These are phyloP conservation scores for Montifringilla adamsi DNA, from an alignment of 2,113 vertebrate genomes.

Conservation along the genomic window DNA sequence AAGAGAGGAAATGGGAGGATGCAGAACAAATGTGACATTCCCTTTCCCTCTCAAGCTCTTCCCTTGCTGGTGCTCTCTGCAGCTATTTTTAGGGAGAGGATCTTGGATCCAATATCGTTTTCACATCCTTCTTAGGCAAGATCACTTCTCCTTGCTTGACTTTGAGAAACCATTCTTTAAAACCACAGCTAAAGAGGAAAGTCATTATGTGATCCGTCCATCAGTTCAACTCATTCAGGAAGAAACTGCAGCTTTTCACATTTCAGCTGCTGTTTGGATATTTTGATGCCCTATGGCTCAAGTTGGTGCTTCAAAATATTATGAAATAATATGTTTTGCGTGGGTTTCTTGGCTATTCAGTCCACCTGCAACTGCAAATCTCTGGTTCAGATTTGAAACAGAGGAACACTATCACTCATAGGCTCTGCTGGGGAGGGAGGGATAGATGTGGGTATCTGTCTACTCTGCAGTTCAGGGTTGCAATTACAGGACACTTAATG, in stretches of 20 bases:
- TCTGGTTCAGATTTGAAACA: neutral
- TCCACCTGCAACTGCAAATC: neutral
- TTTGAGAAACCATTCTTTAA: neutral
- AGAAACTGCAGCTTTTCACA: neutral
- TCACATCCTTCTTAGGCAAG: neutral
- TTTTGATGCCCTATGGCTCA: neutral
- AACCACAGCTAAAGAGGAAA: neutral
- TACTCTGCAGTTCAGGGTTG: neutral
- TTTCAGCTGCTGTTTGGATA: neutral
- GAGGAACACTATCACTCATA: neutral
- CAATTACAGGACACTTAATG: neutral
- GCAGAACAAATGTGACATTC: neutral
- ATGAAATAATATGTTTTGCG: neutral
- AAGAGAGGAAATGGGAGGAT: neutral
- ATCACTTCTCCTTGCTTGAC: neutral
- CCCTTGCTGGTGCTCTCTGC: neutral
- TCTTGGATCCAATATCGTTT: neutral
- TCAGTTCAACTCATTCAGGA: neutral
- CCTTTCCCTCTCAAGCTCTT: neutral
- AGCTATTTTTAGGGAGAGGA: neutral
- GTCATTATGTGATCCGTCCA: neutral
- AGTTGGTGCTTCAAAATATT: neutral
- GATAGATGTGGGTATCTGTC: neutral
- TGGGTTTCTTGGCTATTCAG: neutral
- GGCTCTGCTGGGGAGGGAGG: neutral